These are phyloP conservation scores for Blera fallax DNA, from an alignment of 2,888 invertebrate genomes.

Conservation along the genomic window DNA sequence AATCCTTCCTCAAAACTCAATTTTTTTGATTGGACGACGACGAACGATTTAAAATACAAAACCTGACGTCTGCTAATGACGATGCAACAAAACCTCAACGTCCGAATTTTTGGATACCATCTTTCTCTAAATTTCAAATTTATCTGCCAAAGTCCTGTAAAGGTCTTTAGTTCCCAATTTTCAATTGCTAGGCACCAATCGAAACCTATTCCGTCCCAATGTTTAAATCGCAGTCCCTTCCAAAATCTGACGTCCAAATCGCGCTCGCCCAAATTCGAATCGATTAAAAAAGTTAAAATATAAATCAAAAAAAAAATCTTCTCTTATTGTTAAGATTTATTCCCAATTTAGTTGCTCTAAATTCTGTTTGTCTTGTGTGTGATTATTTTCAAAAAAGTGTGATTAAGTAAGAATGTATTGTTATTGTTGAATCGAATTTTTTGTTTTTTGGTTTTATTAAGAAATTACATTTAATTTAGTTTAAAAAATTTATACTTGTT, in stretches of 20 bases:
- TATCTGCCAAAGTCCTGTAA: too few species aligned
- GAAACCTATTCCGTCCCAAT: too few species aligned
- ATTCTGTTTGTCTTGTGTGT: constrained; percentile 31
- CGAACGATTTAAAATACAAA: too few species aligned
- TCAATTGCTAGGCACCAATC: too few species aligned
- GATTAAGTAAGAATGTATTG: constrained; percentile 48
- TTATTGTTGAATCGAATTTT: constrained; percentile 31
- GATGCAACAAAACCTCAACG: too few species aligned
- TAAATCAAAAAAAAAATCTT: background rate
- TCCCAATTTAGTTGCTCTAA: background rate
- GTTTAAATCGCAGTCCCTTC: background rate
- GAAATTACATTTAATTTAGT: constrained; percentile 40
- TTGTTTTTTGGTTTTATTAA: constrained; percentile 2
- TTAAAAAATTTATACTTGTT: constrained; percentile 12
- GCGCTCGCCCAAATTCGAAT: constrained; percentile 6
- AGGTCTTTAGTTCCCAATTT: too few species aligned
- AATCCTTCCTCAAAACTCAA: too few species aligned
- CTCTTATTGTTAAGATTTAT: constrained; percentile 13
- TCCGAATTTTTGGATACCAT: too few species aligned
- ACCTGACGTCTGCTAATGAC: too few species aligned
- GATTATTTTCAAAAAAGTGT: constrained; percentile 50
- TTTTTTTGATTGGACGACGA: too few species aligned
- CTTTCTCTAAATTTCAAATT: too few species aligned
- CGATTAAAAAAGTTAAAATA: background rate
- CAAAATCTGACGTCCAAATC: background rate